These are phyloP conservation scores for Tetheella fluctuosa DNA, from an alignment of 2,888 invertebrate species.

Conservation along the genomic window DNA sequence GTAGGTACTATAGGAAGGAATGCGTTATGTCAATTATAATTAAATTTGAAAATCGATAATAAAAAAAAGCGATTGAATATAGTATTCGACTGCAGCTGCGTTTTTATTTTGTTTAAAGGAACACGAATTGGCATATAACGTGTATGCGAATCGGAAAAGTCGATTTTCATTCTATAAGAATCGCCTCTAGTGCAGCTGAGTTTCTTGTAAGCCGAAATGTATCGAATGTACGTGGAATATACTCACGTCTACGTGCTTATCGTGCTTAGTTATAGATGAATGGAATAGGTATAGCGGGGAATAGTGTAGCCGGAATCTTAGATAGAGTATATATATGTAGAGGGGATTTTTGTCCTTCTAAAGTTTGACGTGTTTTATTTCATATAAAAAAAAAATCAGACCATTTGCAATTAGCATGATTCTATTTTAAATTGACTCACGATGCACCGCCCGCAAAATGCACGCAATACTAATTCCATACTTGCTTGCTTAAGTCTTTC, in stretches of 20 bases:
- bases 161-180: slow-evolving; percentile 43
- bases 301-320: not conserved
- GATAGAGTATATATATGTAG: too few species aligned
- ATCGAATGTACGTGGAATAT: slow-evolving; percentile 24
- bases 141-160: slow-evolving; percentile 35
- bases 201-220: slow-evolving; percentile 34
- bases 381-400: too few species aligned
- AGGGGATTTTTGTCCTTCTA: too few species aligned
- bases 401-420: not conserved
- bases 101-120: slow-evolving; percentile 33
- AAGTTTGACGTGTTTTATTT: too few species aligned
- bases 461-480: slow-evolving; percentile 24
- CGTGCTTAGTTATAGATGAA: slow-evolving; percentile 4
- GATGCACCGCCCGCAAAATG: slow-evolving; percentile 19
- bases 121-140: slow-evolving; percentile 41
- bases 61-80: not conserved
- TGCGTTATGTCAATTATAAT: not conserved
- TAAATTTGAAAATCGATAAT: not conserved
- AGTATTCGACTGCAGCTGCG: slow-evolving; percentile 19
- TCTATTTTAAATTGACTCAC: not conserved
- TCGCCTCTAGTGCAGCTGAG: slow-evolving; percentile 34
- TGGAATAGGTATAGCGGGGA: not conserved
- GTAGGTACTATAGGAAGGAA: not conserved
- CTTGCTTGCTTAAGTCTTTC: slow-evolving; percentile 27
- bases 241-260: slow-evolving; percentile 23